Base-by-base conservation (phyloP, 2,888 invertebrate species). In the Synanthedon tipuliformis region DNA sequence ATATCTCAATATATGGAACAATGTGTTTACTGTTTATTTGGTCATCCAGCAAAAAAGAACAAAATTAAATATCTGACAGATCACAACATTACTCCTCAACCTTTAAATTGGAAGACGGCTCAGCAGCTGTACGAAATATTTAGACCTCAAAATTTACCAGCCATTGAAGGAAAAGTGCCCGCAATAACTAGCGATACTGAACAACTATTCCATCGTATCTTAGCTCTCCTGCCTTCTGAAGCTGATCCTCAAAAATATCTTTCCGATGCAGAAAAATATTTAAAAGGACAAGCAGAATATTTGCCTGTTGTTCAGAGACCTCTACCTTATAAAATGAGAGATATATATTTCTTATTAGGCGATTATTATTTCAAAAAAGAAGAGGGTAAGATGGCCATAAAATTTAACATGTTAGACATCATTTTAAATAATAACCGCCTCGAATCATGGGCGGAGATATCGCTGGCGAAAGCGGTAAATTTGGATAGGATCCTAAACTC, bases 361-460 rank as follows among this genome's bases (percentile, higher is more conserved):
- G 98, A 98, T 83, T 95, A 93, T 78, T 93, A 96, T 78, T 96
- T 97, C 69, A 98, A 98, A 78, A 94, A 92, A 69, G 92, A 93
- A 62, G 95, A 96, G 61, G 91, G 89, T 61, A 80, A 83, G 34
- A 90, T 91, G 69, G 94, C 96, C 11, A 89, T 94, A 3, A 92
- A 93, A 66, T 96, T 93, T 75, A 97, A 96, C 72, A 89, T 92
- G 53, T 83, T 93, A 63, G 98, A 98, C 79, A 85, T 98, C 23
- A 92, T 94, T 58, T 89, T 95, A 40, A 94, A 94, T 76, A 94
- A 92, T 1, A 84, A 89, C 52, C 89, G 97, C 52, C 89, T 97
- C 55, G 96, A 97, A 81, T 95, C 98, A 0, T 98, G 98, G 98
- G 96, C 97, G 1, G 94, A 95, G 53, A 90, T 97, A 73, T 95